Conservation (phyloP, 2,888 invertebrate genomes). For the Trachelus tabidus region DNA sequence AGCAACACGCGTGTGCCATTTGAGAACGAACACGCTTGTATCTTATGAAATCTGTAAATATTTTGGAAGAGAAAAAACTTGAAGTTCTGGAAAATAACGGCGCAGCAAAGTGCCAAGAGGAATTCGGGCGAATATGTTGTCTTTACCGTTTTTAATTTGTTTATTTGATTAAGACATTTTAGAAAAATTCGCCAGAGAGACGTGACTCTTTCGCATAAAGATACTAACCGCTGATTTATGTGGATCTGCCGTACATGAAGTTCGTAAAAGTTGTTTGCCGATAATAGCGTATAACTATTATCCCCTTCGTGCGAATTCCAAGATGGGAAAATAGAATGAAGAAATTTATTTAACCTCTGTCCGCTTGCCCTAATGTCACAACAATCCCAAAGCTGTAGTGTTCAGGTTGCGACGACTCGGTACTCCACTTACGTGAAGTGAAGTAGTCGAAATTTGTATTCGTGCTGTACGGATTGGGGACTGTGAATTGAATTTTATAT, state of each 20-base stretch:
- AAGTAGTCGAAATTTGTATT: conserved; percentile 32
- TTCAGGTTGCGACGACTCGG: conserved; percentile 59
- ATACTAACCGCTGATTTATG: background rate
- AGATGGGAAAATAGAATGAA: background rate
- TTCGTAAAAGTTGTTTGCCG: background rate
- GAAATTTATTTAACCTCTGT: background rate
- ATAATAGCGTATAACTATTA: background rate
- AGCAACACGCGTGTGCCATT: background rate
- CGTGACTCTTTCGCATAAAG: background rate
- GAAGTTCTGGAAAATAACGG: background rate
- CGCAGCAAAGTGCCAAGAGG: background rate
- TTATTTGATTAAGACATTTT: background rate
- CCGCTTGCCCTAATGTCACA: background rate
- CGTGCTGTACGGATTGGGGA: conserved; percentile 52
- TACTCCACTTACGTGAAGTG: conserved; percentile 9
- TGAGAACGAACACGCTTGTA: background rate
- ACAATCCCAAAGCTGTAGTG: conserved; percentile 53
- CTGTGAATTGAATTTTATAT: conserved; percentile 60
- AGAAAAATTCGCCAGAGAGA: background rate
- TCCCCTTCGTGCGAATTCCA: background rate
- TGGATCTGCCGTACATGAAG: background rate
- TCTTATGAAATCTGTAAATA: background rate
- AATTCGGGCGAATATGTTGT: background rate
- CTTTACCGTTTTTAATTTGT: background rate
- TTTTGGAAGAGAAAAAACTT: background rate